Percentiles rank a stretch among this genome's conserved stretches.
These are phyloP conservation scores for Saguinus oedipus DNA, from an alignment of 2,797 vertebrate species.

Conservation along the genomic window DNA sequence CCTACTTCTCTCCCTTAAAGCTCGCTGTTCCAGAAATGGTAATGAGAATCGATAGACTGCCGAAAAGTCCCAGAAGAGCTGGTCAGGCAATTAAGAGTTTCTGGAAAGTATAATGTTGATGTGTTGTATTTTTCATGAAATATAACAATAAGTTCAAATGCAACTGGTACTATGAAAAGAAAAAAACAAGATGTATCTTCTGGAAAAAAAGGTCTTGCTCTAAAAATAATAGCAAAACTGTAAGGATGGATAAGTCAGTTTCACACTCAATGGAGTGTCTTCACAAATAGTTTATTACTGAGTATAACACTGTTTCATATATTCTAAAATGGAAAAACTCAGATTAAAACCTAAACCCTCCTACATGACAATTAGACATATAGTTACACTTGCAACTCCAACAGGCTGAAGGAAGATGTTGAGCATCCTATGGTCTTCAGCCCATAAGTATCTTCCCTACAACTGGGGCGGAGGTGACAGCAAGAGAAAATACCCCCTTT, in stretches of 20 bases:
- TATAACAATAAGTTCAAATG: not conserved
- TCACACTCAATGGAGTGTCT: not conserved
- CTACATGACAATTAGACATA: no score
- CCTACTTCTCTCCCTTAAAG: fast-evolving
- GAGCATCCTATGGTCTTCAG: no score
- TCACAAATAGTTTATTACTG: not conserved
- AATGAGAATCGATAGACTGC: no score
- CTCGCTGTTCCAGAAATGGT: not conserved
- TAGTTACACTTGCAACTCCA: not conserved
- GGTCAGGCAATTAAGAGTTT: not conserved
- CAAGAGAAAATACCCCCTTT: not conserved
- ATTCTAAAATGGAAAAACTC: not conserved
- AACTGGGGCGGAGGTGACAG: not conserved
- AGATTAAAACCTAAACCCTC: not conserved
- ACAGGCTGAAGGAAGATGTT: not conserved
- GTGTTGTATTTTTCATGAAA: not conserved
- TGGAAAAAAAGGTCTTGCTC: not conserved
- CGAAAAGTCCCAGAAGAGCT: not conserved
- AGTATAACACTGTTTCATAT: not conserved
- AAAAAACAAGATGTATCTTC: not conserved
- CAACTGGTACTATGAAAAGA: not conserved
- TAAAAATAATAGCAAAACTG: not conserved
- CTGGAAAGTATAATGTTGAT: not conserved
- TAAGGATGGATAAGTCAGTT: not conserved
- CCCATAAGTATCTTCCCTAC: not conserved